Conservation (phyloP, 2,797 vertebrate genomes). For the Gymnopithys bicolor region DNA sequence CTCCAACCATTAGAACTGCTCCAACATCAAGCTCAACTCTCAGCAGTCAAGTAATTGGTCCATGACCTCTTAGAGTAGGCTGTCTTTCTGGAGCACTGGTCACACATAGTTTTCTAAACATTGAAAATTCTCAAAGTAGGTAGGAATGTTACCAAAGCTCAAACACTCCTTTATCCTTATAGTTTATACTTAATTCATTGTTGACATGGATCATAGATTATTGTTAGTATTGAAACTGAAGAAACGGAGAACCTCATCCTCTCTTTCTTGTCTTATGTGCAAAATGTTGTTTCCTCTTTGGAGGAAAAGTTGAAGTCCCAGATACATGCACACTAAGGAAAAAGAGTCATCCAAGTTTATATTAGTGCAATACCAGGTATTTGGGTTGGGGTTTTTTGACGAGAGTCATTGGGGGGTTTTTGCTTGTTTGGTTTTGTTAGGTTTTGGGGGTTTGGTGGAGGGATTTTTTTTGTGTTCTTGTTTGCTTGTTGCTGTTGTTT, state of each 20-base stretch:
- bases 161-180: neutral
- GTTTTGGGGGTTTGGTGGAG: neutral
- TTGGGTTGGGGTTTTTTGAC: neutral
- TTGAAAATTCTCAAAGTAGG: neutral
- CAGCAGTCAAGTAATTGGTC: accelerated
- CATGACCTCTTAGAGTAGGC: accelerated
- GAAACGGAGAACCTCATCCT: neutral
- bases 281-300: neutral
- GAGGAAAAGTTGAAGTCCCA: neutral
- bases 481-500: too few relatives aligned
- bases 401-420: neutral
- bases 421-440: neutral
- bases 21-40: neutral
- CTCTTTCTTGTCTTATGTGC: neutral
- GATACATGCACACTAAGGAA: neutral
- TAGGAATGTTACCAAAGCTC: neutral
- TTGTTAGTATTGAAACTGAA: neutral
- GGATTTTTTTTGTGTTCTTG: neutral
- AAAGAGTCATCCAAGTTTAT: neutral
- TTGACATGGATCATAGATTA: neutral
- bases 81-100: neutral
- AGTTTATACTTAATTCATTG: neutral
- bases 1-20: neutral
- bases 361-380: neutral
- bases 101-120: neutral